Evolutionary conservation across 35 echinoderm and acorn worm species (phyloP).

Genomic region (Lytechinus pictus): DNA sequence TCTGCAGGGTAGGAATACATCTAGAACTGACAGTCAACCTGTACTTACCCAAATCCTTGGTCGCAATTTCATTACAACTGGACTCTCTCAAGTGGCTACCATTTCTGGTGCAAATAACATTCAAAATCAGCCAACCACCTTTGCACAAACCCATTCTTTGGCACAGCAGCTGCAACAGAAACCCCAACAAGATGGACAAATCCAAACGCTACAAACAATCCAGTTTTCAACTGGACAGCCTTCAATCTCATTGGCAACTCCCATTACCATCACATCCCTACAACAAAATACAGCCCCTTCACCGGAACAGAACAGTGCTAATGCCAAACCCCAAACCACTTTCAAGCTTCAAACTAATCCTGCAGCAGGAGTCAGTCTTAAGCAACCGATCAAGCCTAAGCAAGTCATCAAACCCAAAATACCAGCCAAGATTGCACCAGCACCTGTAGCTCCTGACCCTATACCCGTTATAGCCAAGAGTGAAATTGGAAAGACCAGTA

Average conservation of each 20-base stretch:
- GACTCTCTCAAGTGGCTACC: background rate
- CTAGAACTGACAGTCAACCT: background rate
- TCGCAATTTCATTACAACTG: conserved; percentile 12
- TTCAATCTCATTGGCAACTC: background rate
- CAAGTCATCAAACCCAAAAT: conserved; percentile 54
- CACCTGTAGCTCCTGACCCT: conserved; percentile 36
- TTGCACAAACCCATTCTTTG: background rate
- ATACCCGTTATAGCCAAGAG: conserved; percentile 3
- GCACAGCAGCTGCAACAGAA: conserved; percentile 54
- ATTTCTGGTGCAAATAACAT: background rate
- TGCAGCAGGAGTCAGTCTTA: conserved; percentile 25
- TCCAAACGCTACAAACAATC: conserved; percentile 12
- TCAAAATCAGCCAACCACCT: conserved; percentile 20
- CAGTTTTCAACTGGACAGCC: background rate
- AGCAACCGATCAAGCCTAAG: conserved; percentile 45
- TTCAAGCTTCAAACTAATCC: conserved; percentile 17
- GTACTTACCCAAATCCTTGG: background rate
- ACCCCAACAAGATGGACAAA: conserved; percentile 26
- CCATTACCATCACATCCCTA: conserved; percentile 37
- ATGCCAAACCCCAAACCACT: conserved; percentile 34
- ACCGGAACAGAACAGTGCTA: background rate
- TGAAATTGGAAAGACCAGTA: conserved; percentile 49
- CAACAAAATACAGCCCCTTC: background rate
- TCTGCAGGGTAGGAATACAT: background rate
- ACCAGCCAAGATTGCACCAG: conserved; percentile 79